Conservation (phyloP, 2,113 vertebrate genomes). For the Bos javanicus region DNA sequence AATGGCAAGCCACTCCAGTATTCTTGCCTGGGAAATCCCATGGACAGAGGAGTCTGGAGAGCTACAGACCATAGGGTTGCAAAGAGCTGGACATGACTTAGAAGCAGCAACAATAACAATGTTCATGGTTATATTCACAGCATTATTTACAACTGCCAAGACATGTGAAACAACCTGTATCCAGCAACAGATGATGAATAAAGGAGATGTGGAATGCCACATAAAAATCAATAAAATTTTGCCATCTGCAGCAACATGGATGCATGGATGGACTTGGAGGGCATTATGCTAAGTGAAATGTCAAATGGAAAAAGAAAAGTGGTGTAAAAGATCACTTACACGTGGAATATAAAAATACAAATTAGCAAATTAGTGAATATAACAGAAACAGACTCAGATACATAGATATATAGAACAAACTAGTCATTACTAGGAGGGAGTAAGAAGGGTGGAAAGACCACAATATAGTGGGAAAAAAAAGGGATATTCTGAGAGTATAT, state of each 20-base stretch:
- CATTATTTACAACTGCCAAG: background rate
- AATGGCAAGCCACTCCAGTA: background rate
- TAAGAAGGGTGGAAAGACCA: background rate
- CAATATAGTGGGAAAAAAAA: background rate
- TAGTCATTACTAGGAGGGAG: background rate
- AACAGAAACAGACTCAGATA: background rate
- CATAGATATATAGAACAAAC: background rate
- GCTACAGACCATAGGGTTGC: background rate
- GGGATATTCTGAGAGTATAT: background rate
- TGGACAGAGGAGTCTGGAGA: background rate
- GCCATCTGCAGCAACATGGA: background rate
- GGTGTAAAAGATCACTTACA: background rate
- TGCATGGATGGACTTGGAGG: background rate
- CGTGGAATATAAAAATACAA: background rate
- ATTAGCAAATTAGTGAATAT: background rate
- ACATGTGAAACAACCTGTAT: background rate
- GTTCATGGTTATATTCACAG: background rate
- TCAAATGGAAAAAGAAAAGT: background rate
- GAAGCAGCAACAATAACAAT: background rate
- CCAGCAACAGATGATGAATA: background rate
- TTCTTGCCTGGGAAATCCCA: background rate
- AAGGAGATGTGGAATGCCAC: background rate
- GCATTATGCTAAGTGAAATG: background rate
- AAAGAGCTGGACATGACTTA: rapidly evolving
- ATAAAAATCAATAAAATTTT: background rate